These are phyloP conservation scores for Tachystola acroxantha DNA, from an alignment of 2,888 invertebrate species.

Conservation along the genomic window DNA sequence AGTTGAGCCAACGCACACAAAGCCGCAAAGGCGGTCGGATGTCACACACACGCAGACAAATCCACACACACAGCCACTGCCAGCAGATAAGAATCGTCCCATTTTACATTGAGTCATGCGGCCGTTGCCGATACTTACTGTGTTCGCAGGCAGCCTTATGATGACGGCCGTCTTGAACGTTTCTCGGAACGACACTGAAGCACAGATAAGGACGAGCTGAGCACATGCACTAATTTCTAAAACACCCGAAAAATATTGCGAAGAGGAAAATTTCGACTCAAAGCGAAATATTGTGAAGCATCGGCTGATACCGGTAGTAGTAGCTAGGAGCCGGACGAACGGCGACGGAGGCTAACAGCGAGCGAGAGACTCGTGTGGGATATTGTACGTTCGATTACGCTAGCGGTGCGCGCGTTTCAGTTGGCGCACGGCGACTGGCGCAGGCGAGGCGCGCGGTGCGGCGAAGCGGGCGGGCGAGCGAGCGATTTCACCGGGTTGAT, in stretches of 20 bases:
- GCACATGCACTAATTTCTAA: conserved; percentile 48
- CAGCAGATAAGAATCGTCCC: conserved; percentile 74
- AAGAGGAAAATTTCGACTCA: conserved; percentile 31
- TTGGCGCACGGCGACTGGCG: conserved; percentile 77
- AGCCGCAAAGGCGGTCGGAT: conserved; percentile 53
- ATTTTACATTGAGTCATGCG: conserved; percentile 74
- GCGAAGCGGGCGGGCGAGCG: conserved; percentile 72
- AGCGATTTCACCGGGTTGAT: conserved; percentile 77
- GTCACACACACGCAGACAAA: conserved; percentile 54
- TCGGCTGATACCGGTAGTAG: conserved; percentile 39
- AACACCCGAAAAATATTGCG: conserved; percentile 24
- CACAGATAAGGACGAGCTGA: conserved; percentile 53
- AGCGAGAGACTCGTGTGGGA: conserved; percentile 53
- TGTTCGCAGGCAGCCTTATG: conserved; percentile 76
- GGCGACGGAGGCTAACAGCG: conserved; percentile 43
- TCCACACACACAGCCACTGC: conserved; percentile 45
- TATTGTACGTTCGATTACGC: conserved; percentile 68
- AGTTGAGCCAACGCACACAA: conserved; percentile 56
- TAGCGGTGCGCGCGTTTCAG: conserved; percentile 77
- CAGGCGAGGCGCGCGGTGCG: conserved; percentile 73
- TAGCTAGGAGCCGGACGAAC: conserved; percentile 35
- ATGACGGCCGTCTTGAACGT: conserved; percentile 73
- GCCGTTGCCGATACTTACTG: conserved; percentile 67
- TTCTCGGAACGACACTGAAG: conserved; percentile 53
- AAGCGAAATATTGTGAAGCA: conserved; percentile 33